These are phyloP conservation scores for Hecatera dysodea DNA, from an alignment of 2,888 invertebrate species.

Conservation along the genomic window DNA sequence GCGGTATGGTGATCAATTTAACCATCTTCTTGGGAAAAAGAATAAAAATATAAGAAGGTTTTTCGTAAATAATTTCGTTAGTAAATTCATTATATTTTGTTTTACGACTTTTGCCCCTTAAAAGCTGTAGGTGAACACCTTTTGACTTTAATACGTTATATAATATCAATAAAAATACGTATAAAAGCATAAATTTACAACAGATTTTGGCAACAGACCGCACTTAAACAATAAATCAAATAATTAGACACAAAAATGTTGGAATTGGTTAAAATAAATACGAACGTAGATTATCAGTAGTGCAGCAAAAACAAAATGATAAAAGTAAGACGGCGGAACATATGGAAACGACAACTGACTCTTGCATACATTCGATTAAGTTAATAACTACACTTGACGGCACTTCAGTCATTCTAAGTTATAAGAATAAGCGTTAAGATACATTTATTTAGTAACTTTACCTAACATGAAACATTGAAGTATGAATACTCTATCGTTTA, in stretches of 20 bases:
- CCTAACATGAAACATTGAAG: background rate
- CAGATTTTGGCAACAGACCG: background rate
- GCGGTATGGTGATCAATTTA: constrained; percentile 57
- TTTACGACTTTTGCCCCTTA: constrained; percentile 31
- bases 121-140: constrained; percentile 8
- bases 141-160: constrained; percentile 23
- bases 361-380: constrained; percentile 78
- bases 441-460: background rate
- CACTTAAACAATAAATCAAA: constrained; percentile 3
- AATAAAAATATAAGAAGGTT: constrained; percentile 42
- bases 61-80: constrained; percentile 46
- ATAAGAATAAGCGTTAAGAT: constrained; percentile 41
- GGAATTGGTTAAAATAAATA: constrained; percentile 36
- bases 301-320: constrained; percentile 57
- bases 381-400: constrained; percentile 77
- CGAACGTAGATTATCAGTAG: constrained; percentile 34
- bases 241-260: background rate
- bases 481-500: no score
- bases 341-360: constrained; percentile 74
- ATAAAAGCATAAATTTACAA: background rate
- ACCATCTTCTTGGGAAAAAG: constrained; percentile 37
- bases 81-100: constrained; percentile 24
- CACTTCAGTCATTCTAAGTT: constrained; percentile 55
- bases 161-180: background rate
- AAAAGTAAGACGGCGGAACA: constrained; percentile 72